Conservation (phyloP, 2,113 vertebrate species). For the Sclerurus mexicanus region DNA sequence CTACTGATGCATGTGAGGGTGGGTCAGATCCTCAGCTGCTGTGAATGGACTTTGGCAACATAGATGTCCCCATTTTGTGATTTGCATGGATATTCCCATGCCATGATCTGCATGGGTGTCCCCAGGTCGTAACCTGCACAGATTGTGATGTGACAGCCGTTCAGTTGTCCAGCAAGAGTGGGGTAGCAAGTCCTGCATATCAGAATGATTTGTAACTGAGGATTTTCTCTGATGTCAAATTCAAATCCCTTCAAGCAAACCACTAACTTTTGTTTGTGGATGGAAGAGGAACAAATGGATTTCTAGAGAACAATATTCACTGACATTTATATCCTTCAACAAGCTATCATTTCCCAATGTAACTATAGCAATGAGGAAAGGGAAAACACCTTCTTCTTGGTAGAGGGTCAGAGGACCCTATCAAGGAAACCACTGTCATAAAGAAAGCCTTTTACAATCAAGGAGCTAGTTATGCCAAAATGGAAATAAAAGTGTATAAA, state of each 20-base stretch:
- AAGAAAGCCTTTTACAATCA: background rate
- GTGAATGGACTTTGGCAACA: rapidly evolving
- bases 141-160: rapidly evolving
- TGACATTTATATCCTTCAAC: background rate
- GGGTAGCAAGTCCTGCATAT: background rate
- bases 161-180: rapidly evolving
- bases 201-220: background rate
- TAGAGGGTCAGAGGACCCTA: background rate
- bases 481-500: constrained; percentile 31
- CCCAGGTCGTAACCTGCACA: rapidly evolving
- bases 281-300: background rate
- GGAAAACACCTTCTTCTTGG: constrained; percentile 15
- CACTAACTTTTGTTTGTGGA: background rate
- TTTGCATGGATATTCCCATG: background rate
- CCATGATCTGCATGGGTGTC: background rate
- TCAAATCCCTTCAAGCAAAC: background rate
- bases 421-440: constrained; percentile 5
- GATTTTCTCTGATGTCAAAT: background rate
- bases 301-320: background rate
- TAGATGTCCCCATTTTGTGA: rapidly evolving
- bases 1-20: rapidly evolving
- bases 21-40: background rate
- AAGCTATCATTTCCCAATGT: background rate
- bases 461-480: background rate
- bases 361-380: constrained; percentile 14